Evolutionary conservation across 2,113 vertebrate species (phyloP).

Genomic region (Progne subis): DNA sequence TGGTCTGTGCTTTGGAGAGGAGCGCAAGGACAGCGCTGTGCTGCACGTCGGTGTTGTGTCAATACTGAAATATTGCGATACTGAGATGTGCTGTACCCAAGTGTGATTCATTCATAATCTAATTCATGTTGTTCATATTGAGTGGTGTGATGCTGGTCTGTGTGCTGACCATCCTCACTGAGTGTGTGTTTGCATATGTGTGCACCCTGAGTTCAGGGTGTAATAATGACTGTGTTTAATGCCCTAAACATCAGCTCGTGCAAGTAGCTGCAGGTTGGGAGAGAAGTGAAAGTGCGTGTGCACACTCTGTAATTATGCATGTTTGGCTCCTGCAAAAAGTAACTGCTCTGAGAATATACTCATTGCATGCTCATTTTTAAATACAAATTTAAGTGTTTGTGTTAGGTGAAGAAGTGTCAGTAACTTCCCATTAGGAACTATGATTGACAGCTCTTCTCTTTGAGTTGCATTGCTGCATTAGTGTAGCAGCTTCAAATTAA

Average conservation of each 20-base stretch:
- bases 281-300: slow-evolving; percentile 31
- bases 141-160: not conserved
- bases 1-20: not conserved
- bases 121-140: not conserved
- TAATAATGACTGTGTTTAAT: not conserved
- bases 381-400: not conserved
- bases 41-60: not conserved
- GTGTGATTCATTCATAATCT: not conserved
- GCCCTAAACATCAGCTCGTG: not conserved
- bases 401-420: not conserved
- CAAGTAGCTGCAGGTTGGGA: not conserved
- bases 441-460: not conserved
- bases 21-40: not conserved
- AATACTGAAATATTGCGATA: rapidly evolving
- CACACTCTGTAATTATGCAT: not conserved
- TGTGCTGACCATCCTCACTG: not conserved
- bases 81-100: rapidly evolving
- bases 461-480: not conserved
- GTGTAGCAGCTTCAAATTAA: too few species aligned
- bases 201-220: not conserved
- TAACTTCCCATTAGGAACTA: not conserved
- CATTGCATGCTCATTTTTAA: not conserved
- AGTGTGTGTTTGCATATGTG: not conserved
- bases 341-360: not conserved
- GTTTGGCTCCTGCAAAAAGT: not conserved